Evolutionary conservation across 2,113 vertebrate genomes (phyloP).

Genomic region (Cheirogaleus medius): DNA sequence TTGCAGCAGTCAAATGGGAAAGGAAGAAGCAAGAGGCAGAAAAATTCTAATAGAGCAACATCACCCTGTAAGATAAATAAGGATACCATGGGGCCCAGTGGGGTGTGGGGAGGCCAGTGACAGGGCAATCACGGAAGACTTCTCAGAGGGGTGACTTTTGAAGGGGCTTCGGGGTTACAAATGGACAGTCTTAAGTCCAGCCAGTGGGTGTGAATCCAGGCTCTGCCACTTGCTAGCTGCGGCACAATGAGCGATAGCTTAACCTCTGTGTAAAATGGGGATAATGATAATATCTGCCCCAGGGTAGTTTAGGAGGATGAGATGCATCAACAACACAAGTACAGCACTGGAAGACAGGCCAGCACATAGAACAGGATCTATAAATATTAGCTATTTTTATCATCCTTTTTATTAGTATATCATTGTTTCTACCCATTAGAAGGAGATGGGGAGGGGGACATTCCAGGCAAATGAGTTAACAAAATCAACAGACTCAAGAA

Average conservation of each 20-base stretch:
- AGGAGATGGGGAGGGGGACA: no score
- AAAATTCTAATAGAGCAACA: not conserved
- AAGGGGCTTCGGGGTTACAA: not conserved
- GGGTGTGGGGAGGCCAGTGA: no score
- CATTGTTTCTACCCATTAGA: not conserved
- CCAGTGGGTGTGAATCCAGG: not conserved
- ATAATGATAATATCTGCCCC: not conserved
- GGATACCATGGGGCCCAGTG: rapidly evolving
- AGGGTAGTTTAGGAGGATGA: not conserved
- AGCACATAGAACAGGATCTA: not conserved
- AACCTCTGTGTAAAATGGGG: not conserved
- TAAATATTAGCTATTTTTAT: not conserved
- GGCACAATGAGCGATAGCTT: not conserved
- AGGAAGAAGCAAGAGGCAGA: not conserved
- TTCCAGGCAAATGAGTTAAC: not conserved
- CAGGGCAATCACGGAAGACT: no score
- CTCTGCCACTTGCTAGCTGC: not conserved
- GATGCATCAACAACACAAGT: rapidly evolving
- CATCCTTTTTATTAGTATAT: not conserved
- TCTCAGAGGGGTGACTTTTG: not conserved
- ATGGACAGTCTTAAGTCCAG: not conserved
- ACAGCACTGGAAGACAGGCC: not conserved
- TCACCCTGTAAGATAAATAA: not conserved
- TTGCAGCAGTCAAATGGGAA: not conserved
- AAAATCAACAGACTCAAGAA: not conserved